A percentile compares a stretch with the other conserved stretches of the same genome.
These are phyloP conservation scores for Zalophus californianus DNA, from an alignment of 2,797 vertebrate species.

Conservation along the genomic window DNA sequence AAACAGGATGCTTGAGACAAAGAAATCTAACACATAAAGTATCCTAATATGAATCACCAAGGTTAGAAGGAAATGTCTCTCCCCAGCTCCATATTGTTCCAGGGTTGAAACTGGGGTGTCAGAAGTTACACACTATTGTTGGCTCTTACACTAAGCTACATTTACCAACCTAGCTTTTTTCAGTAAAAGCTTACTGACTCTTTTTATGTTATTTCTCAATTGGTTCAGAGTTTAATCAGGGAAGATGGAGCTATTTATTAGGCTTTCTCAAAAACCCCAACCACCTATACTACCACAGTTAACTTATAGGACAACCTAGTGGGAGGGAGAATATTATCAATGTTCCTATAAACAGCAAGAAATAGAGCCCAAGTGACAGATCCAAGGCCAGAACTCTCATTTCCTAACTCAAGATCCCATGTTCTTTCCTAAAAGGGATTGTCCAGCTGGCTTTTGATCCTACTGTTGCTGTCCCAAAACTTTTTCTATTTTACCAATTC, in stretches of 20 bases:
- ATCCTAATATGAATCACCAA: background rate
- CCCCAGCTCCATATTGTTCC: background rate
- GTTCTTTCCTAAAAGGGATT: background rate
- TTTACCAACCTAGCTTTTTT: background rate
- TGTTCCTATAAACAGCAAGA: background rate
- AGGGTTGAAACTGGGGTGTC: background rate
- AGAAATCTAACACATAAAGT: background rate
- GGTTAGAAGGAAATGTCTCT: slow-evolving; percentile 13
- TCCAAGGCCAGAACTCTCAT: background rate
- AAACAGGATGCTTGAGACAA: background rate
- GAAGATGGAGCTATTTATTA: background rate
- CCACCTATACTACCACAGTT: background rate
- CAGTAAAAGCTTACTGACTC: background rate
- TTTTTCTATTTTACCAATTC: slow-evolving; percentile 62
- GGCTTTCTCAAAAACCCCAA: background rate
- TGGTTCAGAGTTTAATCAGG: background rate
- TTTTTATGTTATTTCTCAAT: background rate
- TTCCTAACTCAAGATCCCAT: slow-evolving; percentile 33
- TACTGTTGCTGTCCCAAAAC: background rate
- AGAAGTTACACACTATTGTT: background rate
- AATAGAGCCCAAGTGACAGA: background rate
- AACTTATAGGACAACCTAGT: background rate
- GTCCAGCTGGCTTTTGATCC: slow-evolving; percentile 10
- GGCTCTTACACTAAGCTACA: background rate
- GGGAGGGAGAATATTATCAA: background rate